Conservation (phyloP, 2,888 invertebrate genomes). For the Agapostemon virescens region DNA sequence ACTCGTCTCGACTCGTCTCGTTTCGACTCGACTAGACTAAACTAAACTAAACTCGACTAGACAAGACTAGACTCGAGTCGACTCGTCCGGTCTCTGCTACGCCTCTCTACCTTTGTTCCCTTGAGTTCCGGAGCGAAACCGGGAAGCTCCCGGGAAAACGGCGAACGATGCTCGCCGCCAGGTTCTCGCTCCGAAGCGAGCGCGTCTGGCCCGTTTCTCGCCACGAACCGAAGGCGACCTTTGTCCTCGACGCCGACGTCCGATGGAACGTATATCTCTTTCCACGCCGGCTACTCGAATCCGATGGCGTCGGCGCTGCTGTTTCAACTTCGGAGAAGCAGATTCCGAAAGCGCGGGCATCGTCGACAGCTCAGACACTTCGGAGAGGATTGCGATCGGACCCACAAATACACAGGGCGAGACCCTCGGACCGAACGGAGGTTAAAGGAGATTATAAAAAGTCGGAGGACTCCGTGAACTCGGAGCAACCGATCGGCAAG, state of each 20-base stretch:
- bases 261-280: background rate
- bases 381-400: no score
- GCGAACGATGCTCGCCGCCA: background rate
- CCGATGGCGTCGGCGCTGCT: no score
- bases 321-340: background rate
- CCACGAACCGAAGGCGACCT: background rate
- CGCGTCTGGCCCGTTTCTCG: conserved; percentile 6
- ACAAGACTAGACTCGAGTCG: background rate
- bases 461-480: no score
- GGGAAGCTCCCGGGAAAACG: conserved; percentile 19
- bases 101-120: background rate
- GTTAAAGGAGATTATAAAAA: no score
- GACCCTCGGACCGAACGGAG: no score
- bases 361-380: no score
- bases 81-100: background rate
- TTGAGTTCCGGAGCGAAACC: conserved; percentile 5
- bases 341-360: background rate
- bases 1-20: background rate
- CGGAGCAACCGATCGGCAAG: no score
- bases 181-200: background rate
- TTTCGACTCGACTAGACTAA: background rate
- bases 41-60: background rate
- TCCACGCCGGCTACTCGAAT: background rate
- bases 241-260: background rate
- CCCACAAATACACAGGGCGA: no score